These are phyloP conservation scores for Alces alces DNA, from an alignment of 2,113 vertebrate genomes.

Conservation along the genomic window DNA sequence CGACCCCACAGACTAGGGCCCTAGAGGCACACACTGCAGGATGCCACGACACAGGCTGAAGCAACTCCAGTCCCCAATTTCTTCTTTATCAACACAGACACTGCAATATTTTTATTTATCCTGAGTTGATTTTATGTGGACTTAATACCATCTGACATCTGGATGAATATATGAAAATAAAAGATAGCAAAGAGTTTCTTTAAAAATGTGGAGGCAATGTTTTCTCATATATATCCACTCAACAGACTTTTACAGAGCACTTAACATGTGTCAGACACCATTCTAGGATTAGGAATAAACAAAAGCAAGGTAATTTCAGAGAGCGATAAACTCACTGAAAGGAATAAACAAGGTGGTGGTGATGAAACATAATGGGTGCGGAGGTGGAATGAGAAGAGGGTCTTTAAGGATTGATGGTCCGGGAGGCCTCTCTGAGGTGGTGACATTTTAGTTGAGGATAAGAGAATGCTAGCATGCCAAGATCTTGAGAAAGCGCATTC, in stretches of 20 bases:
- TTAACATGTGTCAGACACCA: background rate
- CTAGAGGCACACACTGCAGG: background rate
- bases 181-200: conserved; percentile 9
- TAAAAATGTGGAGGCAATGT: background rate
- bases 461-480: background rate
- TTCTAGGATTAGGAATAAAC: background rate
- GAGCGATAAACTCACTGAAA: background rate
- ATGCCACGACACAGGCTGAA: background rate
- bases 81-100: background rate
- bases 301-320: background rate
- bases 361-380: background rate
- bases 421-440: background rate
- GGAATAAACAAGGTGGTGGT: background rate
- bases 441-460: background rate
- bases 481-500: background rate
- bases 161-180: background rate
- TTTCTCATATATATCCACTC: background rate
- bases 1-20: background rate
- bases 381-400: background rate
- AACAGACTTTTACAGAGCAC: background rate
- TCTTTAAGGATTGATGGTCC: background rate
- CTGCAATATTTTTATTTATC: background rate
- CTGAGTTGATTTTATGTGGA: conserved; percentile 1
- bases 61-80: background rate
- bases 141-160: background rate